Evolutionary conservation across 2,888 invertebrate species (phyloP), one percentile per base, ranked within the genome.

Genomic region (Chorisops tibialis): DNA sequence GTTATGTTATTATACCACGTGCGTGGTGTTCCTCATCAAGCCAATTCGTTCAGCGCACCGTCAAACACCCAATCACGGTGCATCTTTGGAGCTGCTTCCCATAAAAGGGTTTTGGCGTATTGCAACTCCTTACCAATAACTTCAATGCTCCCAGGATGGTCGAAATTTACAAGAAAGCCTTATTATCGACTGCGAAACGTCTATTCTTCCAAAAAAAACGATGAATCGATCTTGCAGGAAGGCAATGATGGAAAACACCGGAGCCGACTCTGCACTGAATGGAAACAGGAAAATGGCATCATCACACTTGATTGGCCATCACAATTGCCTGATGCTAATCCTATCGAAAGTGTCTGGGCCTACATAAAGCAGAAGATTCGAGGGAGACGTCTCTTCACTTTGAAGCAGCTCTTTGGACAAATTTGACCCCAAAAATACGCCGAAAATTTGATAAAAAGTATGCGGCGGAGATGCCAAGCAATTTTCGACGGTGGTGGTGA

Each of bases 331-430:
- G 51, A 51, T 51, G 11, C 51, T 12, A 51, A 51, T 37, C 35
- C 51, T 9, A 51, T 30, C 12, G 51, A 51, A 51, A 51, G 35
- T 51, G 51, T 51, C 12, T 51, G 51, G 51, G 35, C 51, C 24
- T 11, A 21, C 16, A 30, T 51, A 18, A 51, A 51, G 37, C 14
- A n/a, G 5, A 51, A 51, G 22, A n/a, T 51, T 4, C 35, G 18
- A 35, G 51, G 30, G 35, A 51, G 35, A 35, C 24, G 37, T n/a
- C 19, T 51, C 11, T 37, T 9, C 16, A 16, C 22, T 48, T 48
- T 48, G 21, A 24, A 24, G 24, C 24, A 24, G 24, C 24, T 24
- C 24, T 24, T 7, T 24, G 43, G 19, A 43, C 24, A 24, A 24
- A 24, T 24, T 24, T 7, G 24, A 24, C 24, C 24, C 24, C 24